Percentiles rank a stretch among this genome's conserved stretches.
Conservation (phyloP, 2,797 vertebrate species). For the Myotis daubentonii region DNA sequence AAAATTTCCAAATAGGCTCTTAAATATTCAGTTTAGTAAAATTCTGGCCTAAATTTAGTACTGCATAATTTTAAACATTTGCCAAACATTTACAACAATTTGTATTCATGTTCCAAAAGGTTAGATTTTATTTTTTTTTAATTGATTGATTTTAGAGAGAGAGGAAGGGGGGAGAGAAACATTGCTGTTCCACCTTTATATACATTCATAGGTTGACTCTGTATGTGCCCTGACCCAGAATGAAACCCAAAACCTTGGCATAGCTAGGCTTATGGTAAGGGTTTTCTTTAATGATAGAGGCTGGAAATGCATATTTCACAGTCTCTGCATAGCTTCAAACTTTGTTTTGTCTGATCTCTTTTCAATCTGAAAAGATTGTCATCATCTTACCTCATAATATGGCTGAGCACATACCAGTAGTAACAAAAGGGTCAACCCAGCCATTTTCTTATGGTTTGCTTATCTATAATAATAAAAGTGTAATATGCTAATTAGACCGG, state of each 20-base stretch:
- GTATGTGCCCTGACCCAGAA: neutral
- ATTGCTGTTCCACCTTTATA: neutral
- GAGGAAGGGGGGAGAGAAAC: neutral
- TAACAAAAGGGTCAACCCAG: neutral
- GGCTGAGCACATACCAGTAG: neutral
- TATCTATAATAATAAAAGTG: neutral
- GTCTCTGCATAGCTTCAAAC: neutral
- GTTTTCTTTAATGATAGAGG: neutral
- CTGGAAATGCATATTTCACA: neutral
- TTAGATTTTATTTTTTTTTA: neutral
- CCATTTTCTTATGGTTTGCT: neutral
- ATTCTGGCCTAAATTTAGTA: neutral
- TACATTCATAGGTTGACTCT: neutral
- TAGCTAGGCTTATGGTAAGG: neutral
- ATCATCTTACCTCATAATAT: neutral
- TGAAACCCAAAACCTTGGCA: neutral
- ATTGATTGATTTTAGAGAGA: neutral
- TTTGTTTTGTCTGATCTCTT: neutral
- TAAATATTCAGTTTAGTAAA: constrained; percentile 46
- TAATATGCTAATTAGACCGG: too few relatives aligned
- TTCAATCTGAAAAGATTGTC: neutral
- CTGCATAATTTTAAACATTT: neutral
- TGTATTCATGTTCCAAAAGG: neutral
- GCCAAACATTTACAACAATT: constrained; percentile 3
- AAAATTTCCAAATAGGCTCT: neutral